phyloP scores from a whole-genome alignment of 2,888 invertebrate genomes.

The Trichogramma evanescens region DNA sequence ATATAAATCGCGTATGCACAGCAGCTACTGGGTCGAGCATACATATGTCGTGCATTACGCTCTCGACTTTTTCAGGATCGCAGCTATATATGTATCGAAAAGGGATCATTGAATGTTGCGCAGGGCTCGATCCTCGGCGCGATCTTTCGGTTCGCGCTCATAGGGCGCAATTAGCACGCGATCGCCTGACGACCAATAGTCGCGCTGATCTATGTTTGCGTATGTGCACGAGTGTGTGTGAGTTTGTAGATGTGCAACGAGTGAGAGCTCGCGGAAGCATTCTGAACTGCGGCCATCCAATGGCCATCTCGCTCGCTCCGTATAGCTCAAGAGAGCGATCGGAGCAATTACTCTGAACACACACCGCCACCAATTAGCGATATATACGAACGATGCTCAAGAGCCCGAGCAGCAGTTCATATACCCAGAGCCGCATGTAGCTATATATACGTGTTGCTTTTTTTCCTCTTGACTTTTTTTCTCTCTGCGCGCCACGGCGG shows the following conservation, averaged over 20 bases:
- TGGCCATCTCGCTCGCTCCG: background rate
- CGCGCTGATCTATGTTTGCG: constrained; percentile 1
- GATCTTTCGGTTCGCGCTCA: background rate
- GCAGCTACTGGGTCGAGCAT: too few species aligned
- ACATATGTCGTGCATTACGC: too few species aligned
- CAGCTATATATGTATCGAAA: too few species aligned
- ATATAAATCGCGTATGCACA: too few species aligned
- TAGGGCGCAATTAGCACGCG: constrained; percentile 27
- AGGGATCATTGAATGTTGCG: too few species aligned
- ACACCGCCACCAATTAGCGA: constrained; percentile 17
- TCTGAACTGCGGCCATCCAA: constrained; percentile 24
- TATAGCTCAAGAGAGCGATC: background rate
- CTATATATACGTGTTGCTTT: too few species aligned
- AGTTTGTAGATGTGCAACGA: constrained; percentile 17
- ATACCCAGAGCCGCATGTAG: background rate
- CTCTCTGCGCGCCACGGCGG: background rate
- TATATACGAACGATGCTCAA: constrained; percentile 6
- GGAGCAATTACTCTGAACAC: constrained; percentile 18
- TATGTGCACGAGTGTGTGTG: too few species aligned
- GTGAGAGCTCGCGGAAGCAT: constrained; percentile 22
- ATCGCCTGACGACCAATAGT: constrained; percentile 24
- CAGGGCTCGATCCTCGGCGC: background rate
- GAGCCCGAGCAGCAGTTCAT: constrained; percentile 9
- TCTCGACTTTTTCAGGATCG: too few species aligned
- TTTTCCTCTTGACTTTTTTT: background rate